phyloP scores from a whole-genome alignment of 1,140 invertebrate species.

The Lamellibrachia luymesi region DNA sequence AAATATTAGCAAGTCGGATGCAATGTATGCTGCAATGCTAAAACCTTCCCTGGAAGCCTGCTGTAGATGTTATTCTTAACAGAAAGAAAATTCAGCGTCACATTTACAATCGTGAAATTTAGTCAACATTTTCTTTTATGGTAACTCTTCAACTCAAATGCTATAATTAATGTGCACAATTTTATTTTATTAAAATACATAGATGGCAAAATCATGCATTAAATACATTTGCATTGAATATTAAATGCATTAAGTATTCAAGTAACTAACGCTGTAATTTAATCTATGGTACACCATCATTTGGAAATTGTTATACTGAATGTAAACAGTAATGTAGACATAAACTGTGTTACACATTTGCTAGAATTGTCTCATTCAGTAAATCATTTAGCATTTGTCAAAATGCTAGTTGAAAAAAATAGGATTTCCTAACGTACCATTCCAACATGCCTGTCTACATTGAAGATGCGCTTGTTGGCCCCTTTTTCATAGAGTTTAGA shows the following conservation, averaged over 20 bases:
- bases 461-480: slow-evolving; percentile 92
- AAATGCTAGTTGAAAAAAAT: background rate
- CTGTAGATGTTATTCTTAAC: background rate
- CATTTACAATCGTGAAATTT: background rate
- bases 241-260: too few species aligned
- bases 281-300: too few species aligned
- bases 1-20: background rate
- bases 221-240: too few species aligned
- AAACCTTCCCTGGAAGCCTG: background rate
- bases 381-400: background rate
- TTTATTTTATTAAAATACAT: too few species aligned
- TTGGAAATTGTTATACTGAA: too few species aligned
- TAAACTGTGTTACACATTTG: background rate
- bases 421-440: slow-evolving; percentile 65
- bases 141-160: too few species aligned
- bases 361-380: background rate
- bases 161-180: too few species aligned
- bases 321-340: too few species aligned
- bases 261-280: too few species aligned
- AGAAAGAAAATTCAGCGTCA: background rate
- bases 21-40: background rate
- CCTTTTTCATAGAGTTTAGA: slow-evolving; percentile 94
- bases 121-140: too few species aligned
- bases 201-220: too few species aligned
- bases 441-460: slow-evolving; percentile 91